Conservation (phyloP, 2,113 vertebrate species). For the Synodontis membranacea region DNA sequence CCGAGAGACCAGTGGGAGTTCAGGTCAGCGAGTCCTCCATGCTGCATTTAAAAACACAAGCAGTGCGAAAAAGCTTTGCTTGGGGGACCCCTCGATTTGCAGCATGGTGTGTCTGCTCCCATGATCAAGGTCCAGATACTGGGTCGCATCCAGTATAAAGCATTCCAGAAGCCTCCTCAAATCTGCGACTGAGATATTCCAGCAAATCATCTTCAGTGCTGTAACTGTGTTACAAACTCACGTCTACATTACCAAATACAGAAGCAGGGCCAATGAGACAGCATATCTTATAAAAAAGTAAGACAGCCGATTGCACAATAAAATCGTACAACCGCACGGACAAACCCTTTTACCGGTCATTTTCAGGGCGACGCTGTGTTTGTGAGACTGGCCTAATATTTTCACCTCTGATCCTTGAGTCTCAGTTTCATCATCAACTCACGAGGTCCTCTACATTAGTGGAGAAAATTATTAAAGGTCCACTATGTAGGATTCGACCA, state of each 20-base stretch:
- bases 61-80: slow-evolving; percentile 31
- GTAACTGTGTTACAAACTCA: slow-evolving; percentile 13
- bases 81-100: background rate
- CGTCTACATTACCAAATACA: background rate
- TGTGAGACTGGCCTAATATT: background rate
- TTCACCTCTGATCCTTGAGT: background rate
- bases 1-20: slow-evolving; percentile 24
- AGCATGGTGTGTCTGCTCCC: slow-evolving; percentile 32
- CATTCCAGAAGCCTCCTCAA: background rate
- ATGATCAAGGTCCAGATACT: slow-evolving; percentile 18
- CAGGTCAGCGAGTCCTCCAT: slow-evolving; percentile 28
- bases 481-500: too few species aligned
- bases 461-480: too few species aligned
- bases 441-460: background rate
- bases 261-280: background rate
- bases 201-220: background rate
- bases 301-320: background rate
- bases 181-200: slow-evolving; percentile 11
- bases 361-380: background rate
- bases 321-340: background rate
- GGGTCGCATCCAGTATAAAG: slow-evolving; percentile 39
- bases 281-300: background rate
- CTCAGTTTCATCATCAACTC: background rate
- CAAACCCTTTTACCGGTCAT: slow-evolving; percentile 5
- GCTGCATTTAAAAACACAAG: slow-evolving; percentile 51